phyloP scores from a whole-genome alignment of 2,797 vertebrate species.

The Melanotaenia boesemani region DNA sequence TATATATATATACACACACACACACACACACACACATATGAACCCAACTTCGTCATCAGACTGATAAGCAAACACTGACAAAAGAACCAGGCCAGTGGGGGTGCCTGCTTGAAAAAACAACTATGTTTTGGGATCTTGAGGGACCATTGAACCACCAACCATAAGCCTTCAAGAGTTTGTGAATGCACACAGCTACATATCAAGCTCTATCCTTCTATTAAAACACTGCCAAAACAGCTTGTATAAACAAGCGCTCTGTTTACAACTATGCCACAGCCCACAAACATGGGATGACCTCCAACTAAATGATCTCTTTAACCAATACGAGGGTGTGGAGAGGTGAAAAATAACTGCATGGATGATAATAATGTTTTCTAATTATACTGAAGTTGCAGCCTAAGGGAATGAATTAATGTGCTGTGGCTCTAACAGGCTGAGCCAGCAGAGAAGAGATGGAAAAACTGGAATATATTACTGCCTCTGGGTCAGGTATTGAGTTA shows the following conservation, averaged over 20 bases:
- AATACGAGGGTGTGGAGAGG: constrained; percentile 20
- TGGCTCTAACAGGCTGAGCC: constrained; percentile 45
- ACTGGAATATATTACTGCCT: constrained; percentile 20
- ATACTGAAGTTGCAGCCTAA: constrained; percentile 21
- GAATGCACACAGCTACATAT: constrained; percentile 29
- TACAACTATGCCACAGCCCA: constrained; percentile 18
- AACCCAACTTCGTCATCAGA: constrained; percentile 28
- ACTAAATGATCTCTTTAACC: constrained; percentile 29
- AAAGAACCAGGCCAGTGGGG: constrained; percentile 30
- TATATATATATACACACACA: constrained; percentile 16
- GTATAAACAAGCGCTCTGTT: constrained; percentile 25
- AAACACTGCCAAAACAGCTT: constrained; percentile 23
- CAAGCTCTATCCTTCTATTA: constrained; percentile 28
- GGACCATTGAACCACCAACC: constrained; percentile 50
- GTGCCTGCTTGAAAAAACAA: constrained; percentile 22
- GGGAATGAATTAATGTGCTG: constrained; percentile 27
- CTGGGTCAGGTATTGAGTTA: constrained; percentile 27
- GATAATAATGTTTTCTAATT: constrained; percentile 37
- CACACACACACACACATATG: no score
- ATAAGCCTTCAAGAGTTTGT: constrained; percentile 32
- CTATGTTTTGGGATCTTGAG: constrained; percentile 32
- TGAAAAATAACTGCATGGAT: constrained; percentile 14
- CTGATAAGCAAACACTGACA: constrained; percentile 48
- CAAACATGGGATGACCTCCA: constrained; percentile 28
- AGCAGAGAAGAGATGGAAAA: constrained; percentile 42